Evolutionary conservation across 2,113 vertebrate species (phyloP).

Genomic region (Hucho hucho): DNA sequence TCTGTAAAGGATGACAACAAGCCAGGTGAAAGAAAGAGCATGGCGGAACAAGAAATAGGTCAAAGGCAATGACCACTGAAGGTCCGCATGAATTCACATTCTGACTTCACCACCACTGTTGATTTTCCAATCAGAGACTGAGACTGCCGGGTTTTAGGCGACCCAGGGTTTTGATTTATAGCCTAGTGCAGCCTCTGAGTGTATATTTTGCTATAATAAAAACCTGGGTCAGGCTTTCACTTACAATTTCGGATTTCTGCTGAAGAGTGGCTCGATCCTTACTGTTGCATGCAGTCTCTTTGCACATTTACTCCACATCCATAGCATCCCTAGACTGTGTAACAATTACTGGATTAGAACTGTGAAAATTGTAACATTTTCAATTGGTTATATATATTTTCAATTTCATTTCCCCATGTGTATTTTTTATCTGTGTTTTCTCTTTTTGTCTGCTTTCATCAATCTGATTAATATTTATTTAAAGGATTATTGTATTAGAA

Average conservation of each 20-base stretch:
- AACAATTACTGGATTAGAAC: too few species aligned
- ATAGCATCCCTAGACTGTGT: too few species aligned
- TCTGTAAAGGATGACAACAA: background rate
- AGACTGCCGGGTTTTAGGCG: constrained; percentile 43
- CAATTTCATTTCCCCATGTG: too few species aligned
- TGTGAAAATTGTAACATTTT: too few species aligned
- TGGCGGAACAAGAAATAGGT: constrained; percentile 32
- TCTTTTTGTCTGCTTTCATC: too few species aligned
- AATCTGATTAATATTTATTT: too few species aligned
- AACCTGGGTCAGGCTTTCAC: constrained; percentile 15
- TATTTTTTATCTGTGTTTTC: too few species aligned
- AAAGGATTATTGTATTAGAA: too few species aligned
- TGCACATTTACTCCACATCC: too few species aligned
- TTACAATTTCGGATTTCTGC: background rate
- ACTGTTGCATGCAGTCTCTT: too few species aligned
- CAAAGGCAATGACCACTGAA: constrained; percentile 19
- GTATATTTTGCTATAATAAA: constrained; percentile 20
- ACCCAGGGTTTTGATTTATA: constrained; percentile 58
- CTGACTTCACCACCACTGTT: constrained; percentile 41
- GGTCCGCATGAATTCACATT: constrained; percentile 51
- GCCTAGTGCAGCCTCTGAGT: constrained; percentile 12
- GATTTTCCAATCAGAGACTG: constrained; percentile 57
- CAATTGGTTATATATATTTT: too few species aligned
- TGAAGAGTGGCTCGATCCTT: background rate
- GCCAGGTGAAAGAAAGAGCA: background rate